phyloP scores from a whole-genome alignment of 2,797 vertebrate species.

The Sarcophilus harrisii region DNA sequence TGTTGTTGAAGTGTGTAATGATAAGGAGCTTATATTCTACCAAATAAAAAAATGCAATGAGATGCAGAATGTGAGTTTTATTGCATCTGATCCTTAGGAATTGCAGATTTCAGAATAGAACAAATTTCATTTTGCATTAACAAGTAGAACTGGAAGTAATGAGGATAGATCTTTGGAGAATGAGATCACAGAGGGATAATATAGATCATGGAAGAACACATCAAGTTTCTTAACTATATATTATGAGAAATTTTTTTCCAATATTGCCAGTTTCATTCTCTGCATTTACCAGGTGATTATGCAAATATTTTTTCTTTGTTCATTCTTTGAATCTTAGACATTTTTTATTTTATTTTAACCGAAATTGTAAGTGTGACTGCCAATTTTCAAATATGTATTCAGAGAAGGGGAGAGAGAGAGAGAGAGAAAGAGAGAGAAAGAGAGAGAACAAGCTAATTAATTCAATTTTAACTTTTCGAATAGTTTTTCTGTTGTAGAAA shows the following conservation, averaged over 20 bases:
- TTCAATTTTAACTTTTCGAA: too few relatives aligned
- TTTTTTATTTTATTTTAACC: background rate
- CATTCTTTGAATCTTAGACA: background rate
- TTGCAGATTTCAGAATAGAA: background rate
- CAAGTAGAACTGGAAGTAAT: too few relatives aligned
- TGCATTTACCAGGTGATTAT: background rate
- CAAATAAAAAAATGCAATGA: background rate
- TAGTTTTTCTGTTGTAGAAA: too few relatives aligned
- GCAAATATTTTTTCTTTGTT: background rate
- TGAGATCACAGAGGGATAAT: background rate
- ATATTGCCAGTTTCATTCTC: background rate
- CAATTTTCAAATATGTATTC: background rate
- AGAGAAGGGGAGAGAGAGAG: too few relatives aligned
- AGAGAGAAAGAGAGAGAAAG: too few relatives aligned
- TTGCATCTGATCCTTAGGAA: background rate
- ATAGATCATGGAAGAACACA: background rate
- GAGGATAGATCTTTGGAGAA: background rate
- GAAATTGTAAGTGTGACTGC: background rate
- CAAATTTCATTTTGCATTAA: background rate
- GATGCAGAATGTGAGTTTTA: background rate
- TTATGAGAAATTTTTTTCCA: background rate
- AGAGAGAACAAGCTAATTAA: too few relatives aligned
- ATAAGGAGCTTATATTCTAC: background rate
- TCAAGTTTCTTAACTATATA: background rate
- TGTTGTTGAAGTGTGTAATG: too few relatives aligned